phyloP scores from a whole-genome alignment of 92 coral and sea anemone genomes.

The Epizoanthus ramosus region DNA sequence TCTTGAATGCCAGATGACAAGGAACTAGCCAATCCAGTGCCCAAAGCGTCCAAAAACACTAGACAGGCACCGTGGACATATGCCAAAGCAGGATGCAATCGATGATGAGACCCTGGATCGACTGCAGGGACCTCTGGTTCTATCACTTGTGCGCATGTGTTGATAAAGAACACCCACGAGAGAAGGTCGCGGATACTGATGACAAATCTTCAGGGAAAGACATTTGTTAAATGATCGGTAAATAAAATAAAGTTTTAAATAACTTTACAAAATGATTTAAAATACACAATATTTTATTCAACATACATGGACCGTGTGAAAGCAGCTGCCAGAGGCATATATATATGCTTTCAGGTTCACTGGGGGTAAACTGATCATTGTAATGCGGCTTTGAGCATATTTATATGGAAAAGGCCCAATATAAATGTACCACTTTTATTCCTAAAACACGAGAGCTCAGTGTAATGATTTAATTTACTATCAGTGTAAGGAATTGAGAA shows the following conservation, averaged over 20 bases:
- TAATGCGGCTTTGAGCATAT: no score
- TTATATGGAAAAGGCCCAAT: no score
- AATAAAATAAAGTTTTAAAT: neutral
- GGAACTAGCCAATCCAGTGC: slow-evolving; percentile 68
- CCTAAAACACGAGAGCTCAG: no score
- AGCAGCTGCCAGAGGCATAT: no score
- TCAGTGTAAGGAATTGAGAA: no score
- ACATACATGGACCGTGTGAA: no score
- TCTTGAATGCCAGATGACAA: slow-evolving; percentile 46
- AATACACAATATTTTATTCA: neutral
- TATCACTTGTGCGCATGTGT: slow-evolving; percentile 63
- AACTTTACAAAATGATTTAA: neutral
- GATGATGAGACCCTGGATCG: neutral
- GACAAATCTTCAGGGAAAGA: slow-evolving; percentile 50
- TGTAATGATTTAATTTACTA: no score
- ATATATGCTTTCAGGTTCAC: no score
- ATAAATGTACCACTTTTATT: no score
- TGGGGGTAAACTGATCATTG: no score
- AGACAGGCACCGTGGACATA: slow-evolving; percentile 97
- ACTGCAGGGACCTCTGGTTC: neutral
- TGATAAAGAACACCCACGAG: slow-evolving; percentile 94
- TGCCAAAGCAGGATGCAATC: slow-evolving; percentile 67
- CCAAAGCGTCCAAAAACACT: slow-evolving; percentile 93
- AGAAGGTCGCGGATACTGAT: slow-evolving; percentile 89
- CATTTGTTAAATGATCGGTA: neutral